A percentile compares a stretch with the other conserved stretches of the same genome.
Conservation (phyloP, 2,797 vertebrate genomes). For the Alca torda region DNA sequence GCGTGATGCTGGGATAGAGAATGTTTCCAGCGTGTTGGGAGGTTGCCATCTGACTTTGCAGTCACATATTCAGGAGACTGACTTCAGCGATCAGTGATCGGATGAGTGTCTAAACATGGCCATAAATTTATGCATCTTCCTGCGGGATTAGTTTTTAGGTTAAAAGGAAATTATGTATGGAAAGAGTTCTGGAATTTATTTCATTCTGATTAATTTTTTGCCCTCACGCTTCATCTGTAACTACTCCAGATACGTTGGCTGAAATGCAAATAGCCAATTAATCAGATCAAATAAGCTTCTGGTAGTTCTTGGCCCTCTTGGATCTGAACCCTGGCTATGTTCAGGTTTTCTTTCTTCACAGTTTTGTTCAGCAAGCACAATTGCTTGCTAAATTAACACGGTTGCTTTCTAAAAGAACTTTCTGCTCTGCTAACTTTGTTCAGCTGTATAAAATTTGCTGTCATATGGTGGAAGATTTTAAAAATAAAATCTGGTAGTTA, state of each 20-base stretch:
- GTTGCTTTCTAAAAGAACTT: constrained; percentile 10
- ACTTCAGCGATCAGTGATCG: rapidly evolving
- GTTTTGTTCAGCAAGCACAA: neutral
- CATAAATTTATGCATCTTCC: neutral
- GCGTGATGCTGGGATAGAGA: neutral
- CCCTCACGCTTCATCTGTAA: neutral
- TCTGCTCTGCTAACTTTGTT: constrained; percentile 18
- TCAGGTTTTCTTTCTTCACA: neutral
- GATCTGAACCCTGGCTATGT: neutral
- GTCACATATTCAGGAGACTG: neutral
- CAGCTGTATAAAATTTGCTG: neutral
- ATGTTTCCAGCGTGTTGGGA: neutral
- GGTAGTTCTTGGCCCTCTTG: neutral
- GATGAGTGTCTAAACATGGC: neutral
- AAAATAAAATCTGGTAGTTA: neutral
- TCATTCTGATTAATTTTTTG: neutral
- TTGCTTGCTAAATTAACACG: neutral
- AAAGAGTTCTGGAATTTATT: neutral
- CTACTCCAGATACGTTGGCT: neutral
- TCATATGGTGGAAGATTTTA: neutral
- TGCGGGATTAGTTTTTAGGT: neutral
- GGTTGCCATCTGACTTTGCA: neutral
- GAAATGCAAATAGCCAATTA: neutral
- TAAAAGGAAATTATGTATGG: neutral
- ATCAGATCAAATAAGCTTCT: neutral